Evolutionary conservation across 2,797 vertebrate genomes (phyloP).

Genomic region (Amblyraja radiata): DNA sequence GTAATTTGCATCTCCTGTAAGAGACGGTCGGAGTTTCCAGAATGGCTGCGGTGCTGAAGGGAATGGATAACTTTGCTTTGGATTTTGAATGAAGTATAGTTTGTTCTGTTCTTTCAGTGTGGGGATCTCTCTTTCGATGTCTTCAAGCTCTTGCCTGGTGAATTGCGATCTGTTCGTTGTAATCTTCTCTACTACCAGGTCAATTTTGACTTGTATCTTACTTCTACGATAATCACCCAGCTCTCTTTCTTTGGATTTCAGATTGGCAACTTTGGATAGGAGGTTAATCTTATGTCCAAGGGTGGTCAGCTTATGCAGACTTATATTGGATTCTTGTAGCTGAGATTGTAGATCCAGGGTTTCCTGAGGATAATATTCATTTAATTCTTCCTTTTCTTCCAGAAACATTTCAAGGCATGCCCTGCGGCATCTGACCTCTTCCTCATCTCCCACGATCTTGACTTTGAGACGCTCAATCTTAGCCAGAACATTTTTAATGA

Average conservation of each 20-base stretch:
- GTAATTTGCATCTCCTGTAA: not conserved
- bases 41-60: not conserved
- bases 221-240: not conserved
- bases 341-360: constrained; percentile 25
- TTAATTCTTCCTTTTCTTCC: constrained; percentile 37
- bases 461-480: constrained; percentile 44
- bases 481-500: constrained; percentile 40
- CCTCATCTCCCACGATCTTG: constrained; percentile 22
- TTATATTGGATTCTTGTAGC: constrained; percentile 24
- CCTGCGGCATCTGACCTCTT: constrained; percentile 15
- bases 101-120: constrained; percentile 38
- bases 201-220: not conserved
- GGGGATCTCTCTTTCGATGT: constrained; percentile 32
- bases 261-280: constrained; percentile 40
- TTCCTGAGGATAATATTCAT: not conserved
- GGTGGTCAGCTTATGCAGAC: not conserved
- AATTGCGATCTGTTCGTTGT: not conserved
- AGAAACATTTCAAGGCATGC: constrained; percentile 35
- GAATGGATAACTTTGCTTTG: not conserved
- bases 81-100: constrained; percentile 1
- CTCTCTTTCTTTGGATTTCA: constrained; percentile 29
- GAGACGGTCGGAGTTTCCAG: too few relatives aligned
- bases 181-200: constrained; percentile 7
- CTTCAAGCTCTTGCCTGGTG: not conserved
- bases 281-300: constrained; percentile 41